Evolutionary conservation across 2,888 invertebrate genomes (phyloP), one percentile per base, ranked within the genome.

Genomic region (Plebejus argus): DNA sequence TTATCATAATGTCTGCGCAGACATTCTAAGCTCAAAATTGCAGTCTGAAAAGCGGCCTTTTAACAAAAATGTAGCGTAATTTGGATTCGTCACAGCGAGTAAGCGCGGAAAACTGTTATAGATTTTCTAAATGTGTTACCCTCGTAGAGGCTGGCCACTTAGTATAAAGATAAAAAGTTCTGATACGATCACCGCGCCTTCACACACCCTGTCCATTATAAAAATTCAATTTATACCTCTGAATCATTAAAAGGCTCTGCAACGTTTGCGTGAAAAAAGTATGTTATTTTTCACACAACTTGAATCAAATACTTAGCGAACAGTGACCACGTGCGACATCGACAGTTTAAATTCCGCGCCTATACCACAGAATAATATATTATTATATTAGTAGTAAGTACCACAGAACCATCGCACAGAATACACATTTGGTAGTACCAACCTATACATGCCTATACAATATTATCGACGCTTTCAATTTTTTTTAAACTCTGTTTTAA

Each of bases 171-270:
- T 74, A 28, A 74, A 70, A 39, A 71, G 23, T 15, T 23, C 53
- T n/a, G 74, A 74, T 74, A 74, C 49, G 45, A 74, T 74, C 74
- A 74, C 74, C 74, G 49, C 74, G 18, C 74, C 74, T 49, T 49
- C 53, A 12, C 33, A 49, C 74, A 20, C 74, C 74, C 74, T 28
- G 49, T 53, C 74, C 74, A 74, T 74, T 74, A 74, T 53, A 49
- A 74, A 53, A 74, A 74, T 28, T 53, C 8, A 74, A 53, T 72
- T 20, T 49, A 49, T 49, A 74, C 70, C 28, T 56, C 70, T 78
- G 74, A 72, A 71, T 53, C 70, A 71, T 49, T 53, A 53, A 49
- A 49, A 3, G 45, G 10, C 45, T 12, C 45, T 12, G 45, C 10
- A 45, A 39, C 39, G 8, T 39, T 39, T 8, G 39, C 39, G 2